These are phyloP conservation scores for Zaprionus taronus DNA, from an alignment of 1,140 invertebrate genomes.

Conservation along the genomic window DNA sequence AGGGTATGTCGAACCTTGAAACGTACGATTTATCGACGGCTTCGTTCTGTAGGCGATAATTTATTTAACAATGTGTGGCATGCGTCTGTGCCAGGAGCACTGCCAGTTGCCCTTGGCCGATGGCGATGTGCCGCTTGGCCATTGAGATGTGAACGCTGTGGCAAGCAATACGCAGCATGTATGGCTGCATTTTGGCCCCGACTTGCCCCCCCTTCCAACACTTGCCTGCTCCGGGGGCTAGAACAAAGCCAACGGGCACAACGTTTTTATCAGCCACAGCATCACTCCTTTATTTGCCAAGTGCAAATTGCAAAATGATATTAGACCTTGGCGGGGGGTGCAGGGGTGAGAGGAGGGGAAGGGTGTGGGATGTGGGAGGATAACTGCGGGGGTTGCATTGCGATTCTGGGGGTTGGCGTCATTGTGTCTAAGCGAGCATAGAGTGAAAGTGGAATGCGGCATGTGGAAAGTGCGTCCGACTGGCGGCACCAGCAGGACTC, in stretches of 20 bases:
- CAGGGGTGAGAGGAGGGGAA: neutral
- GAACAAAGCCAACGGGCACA: conserved; percentile 66
- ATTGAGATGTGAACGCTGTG: conserved; percentile 71
- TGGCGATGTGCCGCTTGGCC: conserved; percentile 48
- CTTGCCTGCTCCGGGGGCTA: conserved; percentile 51
- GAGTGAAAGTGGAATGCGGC: conserved; percentile 68
- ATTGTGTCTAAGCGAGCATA: conserved; percentile 29
- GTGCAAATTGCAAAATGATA: conserved; percentile 84
- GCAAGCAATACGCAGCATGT: conserved; percentile 1
- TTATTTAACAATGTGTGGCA: conserved; percentile 79
- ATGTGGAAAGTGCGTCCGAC: conserved; percentile 60
- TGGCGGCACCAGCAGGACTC: conserved; percentile 45
- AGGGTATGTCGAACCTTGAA: conserved; percentile 36
- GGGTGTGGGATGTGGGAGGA: neutral
- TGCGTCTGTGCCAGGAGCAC: conserved; percentile 48
- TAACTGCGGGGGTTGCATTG: conserved; percentile 37
- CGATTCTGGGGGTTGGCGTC: conserved; percentile 42
- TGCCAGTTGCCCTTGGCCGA: conserved; percentile 33
- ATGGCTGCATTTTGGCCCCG: conserved; percentile 16
- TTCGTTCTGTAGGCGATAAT: conserved; percentile 70
- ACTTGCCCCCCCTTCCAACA: conserved; percentile 30
- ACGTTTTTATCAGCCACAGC: conserved; percentile 76
- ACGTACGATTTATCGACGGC: conserved; percentile 57
- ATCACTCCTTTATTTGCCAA: conserved; percentile 83
- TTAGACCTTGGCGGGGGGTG: conserved; percentile 45